Conservation (phyloP, 1,140 invertebrate species). For the Nasonia longicornis region DNA sequence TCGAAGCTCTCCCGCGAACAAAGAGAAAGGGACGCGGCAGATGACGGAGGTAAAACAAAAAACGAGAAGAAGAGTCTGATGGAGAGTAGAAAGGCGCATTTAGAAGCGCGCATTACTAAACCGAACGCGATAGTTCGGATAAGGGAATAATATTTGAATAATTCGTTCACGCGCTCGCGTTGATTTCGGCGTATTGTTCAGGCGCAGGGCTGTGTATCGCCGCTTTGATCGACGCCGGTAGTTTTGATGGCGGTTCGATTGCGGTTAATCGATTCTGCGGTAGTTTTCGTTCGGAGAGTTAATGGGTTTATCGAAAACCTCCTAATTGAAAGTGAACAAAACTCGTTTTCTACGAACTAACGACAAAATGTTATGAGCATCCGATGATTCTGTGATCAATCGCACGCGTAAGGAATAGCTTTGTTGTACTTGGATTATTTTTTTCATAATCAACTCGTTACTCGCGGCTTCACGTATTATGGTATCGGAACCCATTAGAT, state of each 20-base stretch:
- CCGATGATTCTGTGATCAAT: no score
- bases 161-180: not conserved
- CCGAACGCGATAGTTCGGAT: not conserved
- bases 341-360: no score
- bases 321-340: no score
- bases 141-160: not conserved
- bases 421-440: not conserved
- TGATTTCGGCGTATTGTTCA: not conserved
- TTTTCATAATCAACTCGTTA: constrained; percentile 3
- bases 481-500: no score
- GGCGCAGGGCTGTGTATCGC: no score
- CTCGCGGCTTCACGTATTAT: not conserved
- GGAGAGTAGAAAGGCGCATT: constrained; percentile 41
- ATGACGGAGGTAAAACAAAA: constrained; percentile 20
- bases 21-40: constrained; percentile 12
- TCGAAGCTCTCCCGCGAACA: not conserved
- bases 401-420: no score
- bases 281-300: no score
- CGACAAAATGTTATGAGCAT: no score
- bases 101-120: not conserved
- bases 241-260: not conserved
- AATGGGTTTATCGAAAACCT: no score
- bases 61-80: not conserved
- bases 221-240: no score
- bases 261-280: not conserved